Conservation (phyloP, 2,888 invertebrate species). For the Amorpha juglandis region DNA sequence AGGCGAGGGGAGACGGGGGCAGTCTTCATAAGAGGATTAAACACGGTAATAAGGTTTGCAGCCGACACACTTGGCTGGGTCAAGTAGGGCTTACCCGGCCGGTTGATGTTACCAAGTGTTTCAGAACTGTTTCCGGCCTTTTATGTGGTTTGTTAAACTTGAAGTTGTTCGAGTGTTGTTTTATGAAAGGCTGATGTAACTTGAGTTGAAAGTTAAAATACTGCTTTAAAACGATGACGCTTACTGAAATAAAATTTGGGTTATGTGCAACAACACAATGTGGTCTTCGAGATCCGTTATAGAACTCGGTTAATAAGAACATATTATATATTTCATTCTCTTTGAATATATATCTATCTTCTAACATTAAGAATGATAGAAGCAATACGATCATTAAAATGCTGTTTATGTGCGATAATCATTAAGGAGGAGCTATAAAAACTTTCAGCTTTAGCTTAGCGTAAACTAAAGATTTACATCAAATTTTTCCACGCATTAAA, state of each 20-base stretch:
- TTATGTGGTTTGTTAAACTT: constrained; percentile 22
- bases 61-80: constrained; percentile 66
- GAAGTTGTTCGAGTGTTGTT: constrained; percentile 12
- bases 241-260: not conserved
- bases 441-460: too few species aligned
- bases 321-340: too few species aligned
- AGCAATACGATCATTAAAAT: too few species aligned
- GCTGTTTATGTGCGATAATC: too few species aligned
- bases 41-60: constrained; percentile 73
- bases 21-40: constrained; percentile 74
- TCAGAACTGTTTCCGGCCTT: constrained; percentile 22
- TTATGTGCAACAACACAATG: too few species aligned
- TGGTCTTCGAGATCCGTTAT: too few species aligned
- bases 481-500: too few species aligned
- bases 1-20: constrained; percentile 31
- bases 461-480: too few species aligned
- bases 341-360: too few species aligned
- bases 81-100: constrained; percentile 65
- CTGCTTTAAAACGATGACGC: not conserved
- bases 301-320: too few species aligned
- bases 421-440: too few species aligned
- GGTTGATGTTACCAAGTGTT: constrained; percentile 27
- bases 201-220: not conserved
- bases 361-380: too few species aligned
- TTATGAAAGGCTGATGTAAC: not conserved